A percentile compares a stretch with the other conserved stretches of the same genome.
phyloP scores from a whole-genome alignment of 1,140 invertebrate species.

The Mylabris phalerata region DNA sequence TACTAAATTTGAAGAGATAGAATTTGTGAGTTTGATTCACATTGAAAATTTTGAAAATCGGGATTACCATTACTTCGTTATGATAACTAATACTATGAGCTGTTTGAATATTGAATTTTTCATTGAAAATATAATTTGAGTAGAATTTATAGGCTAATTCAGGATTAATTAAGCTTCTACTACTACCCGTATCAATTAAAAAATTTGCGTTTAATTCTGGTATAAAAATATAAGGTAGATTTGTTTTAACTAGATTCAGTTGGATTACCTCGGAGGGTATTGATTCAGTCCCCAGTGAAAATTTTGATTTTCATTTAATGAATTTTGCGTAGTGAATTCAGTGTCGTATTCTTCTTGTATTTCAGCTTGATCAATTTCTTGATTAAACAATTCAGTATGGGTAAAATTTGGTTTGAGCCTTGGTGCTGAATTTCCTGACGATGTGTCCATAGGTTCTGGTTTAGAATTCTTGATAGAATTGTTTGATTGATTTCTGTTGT shows the following conservation, averaged over 20 bases:
- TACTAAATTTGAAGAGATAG: constrained; percentile 9
- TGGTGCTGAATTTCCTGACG: no score
- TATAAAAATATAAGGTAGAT: constrained; percentile 11
- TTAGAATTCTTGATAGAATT: no score
- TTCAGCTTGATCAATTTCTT: no score
- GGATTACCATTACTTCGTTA: constrained; percentile 10
- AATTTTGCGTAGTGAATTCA: no score
- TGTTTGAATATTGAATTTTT: constrained; percentile 15
- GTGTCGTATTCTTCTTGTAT: no score
- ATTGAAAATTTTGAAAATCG: constrained; percentile 7
- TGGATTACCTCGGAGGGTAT: constrained; percentile 1
- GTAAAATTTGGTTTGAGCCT: no score
- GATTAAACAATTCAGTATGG: no score
- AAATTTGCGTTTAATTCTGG: constrained; percentile 13
- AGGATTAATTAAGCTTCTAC: constrained; percentile 15
- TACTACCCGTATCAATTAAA: constrained; percentile 22
- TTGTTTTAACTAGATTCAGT: constrained; percentile 1
- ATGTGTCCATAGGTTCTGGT: no score
- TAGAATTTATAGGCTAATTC: constrained; percentile 9
- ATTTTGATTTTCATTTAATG: no score
- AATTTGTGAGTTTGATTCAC: constrained; percentile 8
- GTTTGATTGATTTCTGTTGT: no score
- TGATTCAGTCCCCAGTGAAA: background rate
- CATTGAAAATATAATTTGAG: constrained; percentile 1
- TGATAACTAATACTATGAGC: constrained; percentile 14